Evolutionary conservation across 2,888 invertebrate species (phyloP).

Genomic region (Caenorhabditis angaria): DNA sequence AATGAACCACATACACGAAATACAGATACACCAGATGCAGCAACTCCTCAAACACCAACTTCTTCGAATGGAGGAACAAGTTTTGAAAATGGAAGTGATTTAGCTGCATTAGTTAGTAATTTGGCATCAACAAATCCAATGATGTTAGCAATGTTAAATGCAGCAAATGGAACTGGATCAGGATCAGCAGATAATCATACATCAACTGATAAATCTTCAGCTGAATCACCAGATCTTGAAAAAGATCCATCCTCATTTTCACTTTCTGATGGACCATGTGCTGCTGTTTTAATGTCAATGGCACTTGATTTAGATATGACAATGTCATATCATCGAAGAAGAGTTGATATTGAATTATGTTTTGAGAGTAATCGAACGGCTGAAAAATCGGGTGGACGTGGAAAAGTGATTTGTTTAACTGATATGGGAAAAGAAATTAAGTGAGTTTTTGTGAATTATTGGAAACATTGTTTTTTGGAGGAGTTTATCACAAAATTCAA

Average conservation of each 20-base stretch:
- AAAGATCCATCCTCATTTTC: slow-evolving; percentile 45
- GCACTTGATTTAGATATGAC: slow-evolving; percentile 65
- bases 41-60: not conserved
- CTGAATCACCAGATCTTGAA: slow-evolving; percentile 9
- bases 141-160: slow-evolving; percentile 48
- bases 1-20: slow-evolving; percentile 9
- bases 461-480: not conserved
- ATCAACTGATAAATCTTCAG: not conserved
- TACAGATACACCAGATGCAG: slow-evolving; percentile 19
- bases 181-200: not conserved
- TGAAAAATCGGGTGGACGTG: slow-evolving; percentile 58
- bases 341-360: slow-evolving; percentile 58
- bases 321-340: slow-evolving; percentile 58
- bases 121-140: slow-evolving; percentile 46
- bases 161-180: not conserved
- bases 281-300: slow-evolving; percentile 59
- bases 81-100: not conserved
- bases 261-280: slow-evolving; percentile 54
- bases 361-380: slow-evolving; percentile 65
- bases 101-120: slow-evolving; percentile 48
- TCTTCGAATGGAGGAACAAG: not conserved
- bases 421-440: slow-evolving; percentile 57
- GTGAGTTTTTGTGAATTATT: slow-evolving; percentile 31
- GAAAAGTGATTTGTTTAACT: slow-evolving; percentile 56
- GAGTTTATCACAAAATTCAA: not conserved